phyloP scores from a whole-genome alignment of 2,888 invertebrate genomes.

The Baccha elongata region DNA sequence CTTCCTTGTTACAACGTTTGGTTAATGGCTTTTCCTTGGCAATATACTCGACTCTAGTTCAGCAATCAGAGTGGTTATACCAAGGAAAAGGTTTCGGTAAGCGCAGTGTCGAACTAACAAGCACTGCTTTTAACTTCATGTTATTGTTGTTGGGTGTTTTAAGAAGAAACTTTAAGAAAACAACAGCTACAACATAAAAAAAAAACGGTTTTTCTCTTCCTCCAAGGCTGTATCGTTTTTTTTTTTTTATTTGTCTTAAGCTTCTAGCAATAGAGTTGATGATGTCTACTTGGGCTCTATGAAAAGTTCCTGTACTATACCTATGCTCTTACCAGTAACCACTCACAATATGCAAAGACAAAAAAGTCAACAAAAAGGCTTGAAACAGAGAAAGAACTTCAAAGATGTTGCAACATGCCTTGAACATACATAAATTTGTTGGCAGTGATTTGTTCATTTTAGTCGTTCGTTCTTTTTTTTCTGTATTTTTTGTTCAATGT shows the following conservation, averaged over 20 bases:
- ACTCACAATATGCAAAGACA: conserved; percentile 42
- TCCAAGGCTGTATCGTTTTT: conserved; percentile 41
- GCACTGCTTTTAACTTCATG: conserved; percentile 51
- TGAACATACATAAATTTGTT: conserved; percentile 73
- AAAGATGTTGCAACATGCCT: conserved; percentile 68
- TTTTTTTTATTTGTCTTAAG: conserved; percentile 29
- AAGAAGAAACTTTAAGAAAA: not conserved
- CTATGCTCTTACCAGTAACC: too few relatives aligned
- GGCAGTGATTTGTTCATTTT: conserved; percentile 69
- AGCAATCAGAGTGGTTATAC: conserved; percentile 20
- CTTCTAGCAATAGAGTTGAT: conserved; percentile 50
- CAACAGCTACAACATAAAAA: not conserved
- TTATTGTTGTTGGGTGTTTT: conserved; percentile 36
- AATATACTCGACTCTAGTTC: conserved; percentile 8
- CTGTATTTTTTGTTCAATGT: conserved; percentile 5
- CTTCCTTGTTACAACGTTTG: conserved; percentile 70
- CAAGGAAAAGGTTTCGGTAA: conserved; percentile 42
- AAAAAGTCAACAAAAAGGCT: conserved; percentile 25
- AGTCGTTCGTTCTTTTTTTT: conserved; percentile 22
- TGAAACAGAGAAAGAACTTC: conserved; percentile 48
- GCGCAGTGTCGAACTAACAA: conserved; percentile 62
- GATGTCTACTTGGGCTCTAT: conserved; percentile 45
- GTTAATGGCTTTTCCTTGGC: conserved; percentile 55
- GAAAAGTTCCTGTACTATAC: too few relatives aligned
- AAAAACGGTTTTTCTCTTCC: conserved; percentile 34